phyloP scores from a whole-genome alignment of 2,888 invertebrate genomes.

The Chesias legatella region DNA sequence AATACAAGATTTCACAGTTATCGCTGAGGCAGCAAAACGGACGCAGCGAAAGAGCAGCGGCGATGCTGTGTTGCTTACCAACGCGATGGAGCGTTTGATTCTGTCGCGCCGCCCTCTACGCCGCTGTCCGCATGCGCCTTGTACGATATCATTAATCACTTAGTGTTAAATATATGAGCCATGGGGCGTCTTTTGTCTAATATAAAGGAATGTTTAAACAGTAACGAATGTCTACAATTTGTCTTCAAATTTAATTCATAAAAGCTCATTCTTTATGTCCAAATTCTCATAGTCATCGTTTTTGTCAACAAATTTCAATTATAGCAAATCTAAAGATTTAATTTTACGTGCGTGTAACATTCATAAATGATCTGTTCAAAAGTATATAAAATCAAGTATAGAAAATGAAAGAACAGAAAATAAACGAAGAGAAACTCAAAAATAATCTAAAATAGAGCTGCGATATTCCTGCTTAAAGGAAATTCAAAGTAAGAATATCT shows the following conservation, averaged over 20 bases:
- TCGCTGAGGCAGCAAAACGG: too few species aligned
- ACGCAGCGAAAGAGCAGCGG: too few species aligned
- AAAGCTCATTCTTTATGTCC: constrained; percentile 4
- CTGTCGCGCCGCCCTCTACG: too few species aligned
- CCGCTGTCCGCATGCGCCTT: constrained; percentile 21
- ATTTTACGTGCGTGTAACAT: too few species aligned
- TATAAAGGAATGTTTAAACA: constrained; percentile 41
- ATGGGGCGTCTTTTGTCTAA: constrained; percentile 46
- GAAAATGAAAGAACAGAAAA: constrained; percentile 8
- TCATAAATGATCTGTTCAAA: too few species aligned
- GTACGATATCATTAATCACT: constrained; percentile 47
- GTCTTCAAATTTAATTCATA: constrained; percentile 13
- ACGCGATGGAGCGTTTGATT: too few species aligned
- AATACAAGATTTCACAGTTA: constrained; percentile 39
- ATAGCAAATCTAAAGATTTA: too few species aligned
- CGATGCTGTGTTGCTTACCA: too few species aligned
- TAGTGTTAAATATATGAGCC: constrained; percentile 40
- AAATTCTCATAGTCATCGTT: too few species aligned
- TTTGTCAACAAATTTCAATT: too few species aligned
- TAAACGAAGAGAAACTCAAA: constrained; percentile 16
- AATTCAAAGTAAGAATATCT: constrained; percentile 21
- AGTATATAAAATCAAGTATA: not conserved
- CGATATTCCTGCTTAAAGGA: constrained; percentile 1
- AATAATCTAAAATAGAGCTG: constrained; percentile 21
- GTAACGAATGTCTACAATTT: constrained; percentile 21